These are phyloP conservation scores for Pteruthius melanotis DNA, from an alignment of 2,113 vertebrate species.

Conservation along the genomic window DNA sequence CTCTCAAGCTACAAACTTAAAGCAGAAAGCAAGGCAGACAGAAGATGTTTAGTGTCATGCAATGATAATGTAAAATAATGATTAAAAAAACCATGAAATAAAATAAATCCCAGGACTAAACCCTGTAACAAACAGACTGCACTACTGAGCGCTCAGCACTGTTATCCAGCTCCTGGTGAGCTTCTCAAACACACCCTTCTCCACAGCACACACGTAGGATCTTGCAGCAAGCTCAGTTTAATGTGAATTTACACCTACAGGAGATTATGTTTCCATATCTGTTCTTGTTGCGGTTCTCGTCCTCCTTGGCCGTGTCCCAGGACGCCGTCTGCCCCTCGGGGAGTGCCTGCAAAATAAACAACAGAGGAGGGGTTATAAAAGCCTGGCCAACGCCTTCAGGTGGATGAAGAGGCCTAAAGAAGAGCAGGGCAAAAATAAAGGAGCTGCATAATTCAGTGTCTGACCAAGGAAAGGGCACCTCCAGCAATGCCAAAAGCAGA, in stretches of 20 bases:
- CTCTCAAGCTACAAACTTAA: neutral
- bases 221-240: neutral
- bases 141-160: neutral
- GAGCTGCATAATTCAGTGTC: neutral
- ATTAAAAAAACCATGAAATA: neutral
- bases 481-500: neutral
- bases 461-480: neutral
- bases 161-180: neutral
- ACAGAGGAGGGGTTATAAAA: neutral
- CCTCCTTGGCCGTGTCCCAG: slow-evolving; percentile 97
- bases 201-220: neutral
- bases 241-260: slow-evolving; percentile 85
- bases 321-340: slow-evolving; percentile 94
- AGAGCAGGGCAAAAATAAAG: neutral
- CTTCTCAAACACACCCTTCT: neutral
- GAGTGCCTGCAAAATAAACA: slow-evolving; percentile 81
- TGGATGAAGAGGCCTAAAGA: neutral
- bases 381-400: neutral
- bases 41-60: neutral
- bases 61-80: neutral
- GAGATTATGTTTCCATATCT: slow-evolving; percentile 98
- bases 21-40: neutral
- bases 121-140: neutral
- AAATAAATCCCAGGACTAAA: neutral
- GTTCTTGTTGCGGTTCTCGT: slow-evolving; percentile 97